phyloP scores from a whole-genome alignment of 2,797 vertebrate genomes.

The Cryptoblepharus egeriae region DNA sequence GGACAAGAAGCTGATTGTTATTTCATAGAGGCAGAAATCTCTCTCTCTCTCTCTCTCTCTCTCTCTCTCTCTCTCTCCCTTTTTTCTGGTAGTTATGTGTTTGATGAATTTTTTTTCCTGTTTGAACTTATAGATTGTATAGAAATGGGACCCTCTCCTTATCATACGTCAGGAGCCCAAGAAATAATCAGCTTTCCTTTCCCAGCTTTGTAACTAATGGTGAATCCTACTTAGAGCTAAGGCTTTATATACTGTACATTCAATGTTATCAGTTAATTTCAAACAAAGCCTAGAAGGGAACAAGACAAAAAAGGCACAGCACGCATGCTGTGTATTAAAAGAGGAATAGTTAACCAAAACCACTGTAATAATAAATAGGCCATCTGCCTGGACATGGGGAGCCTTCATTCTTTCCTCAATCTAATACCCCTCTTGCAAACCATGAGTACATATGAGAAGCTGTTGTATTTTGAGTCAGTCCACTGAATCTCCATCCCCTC shows the following conservation, averaged over 20 bases:
- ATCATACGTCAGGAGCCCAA: not conserved
- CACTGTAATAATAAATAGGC: not conserved
- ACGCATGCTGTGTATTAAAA: not conserved
- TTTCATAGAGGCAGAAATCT: no score
- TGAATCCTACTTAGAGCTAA: not conserved
- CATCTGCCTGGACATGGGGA: not conserved
- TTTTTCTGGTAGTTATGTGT: not conserved
- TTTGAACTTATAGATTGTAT: not conserved
- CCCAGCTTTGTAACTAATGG: not conserved
- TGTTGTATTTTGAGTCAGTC: no score
- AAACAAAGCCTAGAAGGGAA: not conserved
- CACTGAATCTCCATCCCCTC: no score
- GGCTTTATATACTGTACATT: not conserved
- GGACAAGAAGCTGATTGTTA: not conserved
- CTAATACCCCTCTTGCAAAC: not conserved
- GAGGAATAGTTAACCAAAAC: not conserved
- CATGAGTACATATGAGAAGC: not conserved
- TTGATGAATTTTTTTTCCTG: not conserved
- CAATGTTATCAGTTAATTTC: slow-evolving; percentile 8
- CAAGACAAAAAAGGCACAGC: not conserved
- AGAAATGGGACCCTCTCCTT: not conserved
- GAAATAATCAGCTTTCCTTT: slow-evolving; percentile 19
- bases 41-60: no score
- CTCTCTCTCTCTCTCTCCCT: no score
- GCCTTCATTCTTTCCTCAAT: not conserved